Conservation (phyloP, 2,888 invertebrate genomes). For the Zeuzera pyrina region DNA sequence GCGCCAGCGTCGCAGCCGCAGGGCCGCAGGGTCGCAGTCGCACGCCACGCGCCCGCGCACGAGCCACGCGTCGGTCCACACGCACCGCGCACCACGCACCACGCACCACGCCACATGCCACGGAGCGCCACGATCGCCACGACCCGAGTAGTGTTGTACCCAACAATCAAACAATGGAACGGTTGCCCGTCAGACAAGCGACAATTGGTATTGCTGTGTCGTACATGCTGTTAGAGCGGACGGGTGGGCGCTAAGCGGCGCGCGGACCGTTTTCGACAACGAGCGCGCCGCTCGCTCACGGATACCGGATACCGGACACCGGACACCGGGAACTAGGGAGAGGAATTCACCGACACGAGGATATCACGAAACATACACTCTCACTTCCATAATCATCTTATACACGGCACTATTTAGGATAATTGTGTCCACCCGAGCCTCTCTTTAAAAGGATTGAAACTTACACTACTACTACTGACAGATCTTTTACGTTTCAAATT, state of each 20-base stretch:
- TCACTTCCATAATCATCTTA: slow-evolving; percentile 4
- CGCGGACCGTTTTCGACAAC: slow-evolving; percentile 25
- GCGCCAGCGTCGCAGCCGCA: slow-evolving; percentile 25
- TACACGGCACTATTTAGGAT: slow-evolving; percentile 15
- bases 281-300: slow-evolving; percentile 29
- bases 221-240: slow-evolving; percentile 70
- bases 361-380: neutral
- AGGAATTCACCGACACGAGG: slow-evolving; percentile 17
- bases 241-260: slow-evolving; percentile 43
- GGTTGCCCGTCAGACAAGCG: slow-evolving; percentile 75
- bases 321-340: slow-evolving; percentile 19
- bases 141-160: slow-evolving; percentile 75
- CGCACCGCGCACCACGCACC: slow-evolving; percentile 24
- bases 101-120: slow-evolving; percentile 41
- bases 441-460: slow-evolving; percentile 1
- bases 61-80: slow-evolving; percentile 24
- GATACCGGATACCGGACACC: slow-evolving; percentile 21
- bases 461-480: slow-evolving; percentile 32
- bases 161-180: slow-evolving; percentile 75
- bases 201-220: slow-evolving; percentile 69
- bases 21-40: slow-evolving; percentile 17
- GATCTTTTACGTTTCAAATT: slow-evolving; percentile 26
- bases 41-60: slow-evolving; percentile 26
- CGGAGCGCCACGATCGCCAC: slow-evolving; percentile 69
- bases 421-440: slow-evolving; percentile 57